Conservation (phyloP, 64 coral and sea anemone genomes). For the Anthopleura sola region DNA sequence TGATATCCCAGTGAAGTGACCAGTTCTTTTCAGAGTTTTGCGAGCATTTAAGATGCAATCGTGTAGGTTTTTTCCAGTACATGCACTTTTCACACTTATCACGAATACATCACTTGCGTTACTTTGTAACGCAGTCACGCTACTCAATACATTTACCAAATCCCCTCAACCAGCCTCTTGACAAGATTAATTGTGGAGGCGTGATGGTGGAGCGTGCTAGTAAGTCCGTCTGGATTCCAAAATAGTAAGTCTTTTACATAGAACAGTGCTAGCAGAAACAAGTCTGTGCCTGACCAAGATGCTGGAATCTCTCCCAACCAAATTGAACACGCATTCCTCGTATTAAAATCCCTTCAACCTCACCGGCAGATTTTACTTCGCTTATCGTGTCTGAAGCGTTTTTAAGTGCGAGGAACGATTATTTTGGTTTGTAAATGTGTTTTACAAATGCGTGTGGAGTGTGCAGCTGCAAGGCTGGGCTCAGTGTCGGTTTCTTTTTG, state of each 20-base stretch:
- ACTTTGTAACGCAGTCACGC: neutral
- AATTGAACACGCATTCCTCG: neutral
- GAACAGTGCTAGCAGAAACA: neutral
- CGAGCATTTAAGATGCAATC: neutral
- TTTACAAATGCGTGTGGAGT: neutral
- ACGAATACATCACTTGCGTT: neutral
- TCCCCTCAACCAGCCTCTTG: slow-evolving; percentile 6
- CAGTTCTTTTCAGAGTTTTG: neutral
- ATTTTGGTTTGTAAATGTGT: neutral
- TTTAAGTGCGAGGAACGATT: neutral
- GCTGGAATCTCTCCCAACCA: neutral
- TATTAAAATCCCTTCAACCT: neutral
- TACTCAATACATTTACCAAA: neutral
- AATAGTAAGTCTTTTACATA: neutral
- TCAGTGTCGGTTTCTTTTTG: slow-evolving; percentile 4
- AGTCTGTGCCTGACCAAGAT: neutral
- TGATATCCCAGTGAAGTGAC: neutral
- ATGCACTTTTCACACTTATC: neutral
- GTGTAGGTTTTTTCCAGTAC: neutral
- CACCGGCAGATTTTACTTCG: neutral
- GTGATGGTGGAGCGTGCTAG: neutral
- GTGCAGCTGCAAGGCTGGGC: neutral
- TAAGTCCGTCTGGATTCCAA: neutral
- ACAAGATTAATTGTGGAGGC: slow-evolving; percentile 10
- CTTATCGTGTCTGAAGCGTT: neutral